These are phyloP conservation scores for Pinna nobilis DNA, from an alignment of 1,140 invertebrate genomes.

Conservation along the genomic window DNA sequence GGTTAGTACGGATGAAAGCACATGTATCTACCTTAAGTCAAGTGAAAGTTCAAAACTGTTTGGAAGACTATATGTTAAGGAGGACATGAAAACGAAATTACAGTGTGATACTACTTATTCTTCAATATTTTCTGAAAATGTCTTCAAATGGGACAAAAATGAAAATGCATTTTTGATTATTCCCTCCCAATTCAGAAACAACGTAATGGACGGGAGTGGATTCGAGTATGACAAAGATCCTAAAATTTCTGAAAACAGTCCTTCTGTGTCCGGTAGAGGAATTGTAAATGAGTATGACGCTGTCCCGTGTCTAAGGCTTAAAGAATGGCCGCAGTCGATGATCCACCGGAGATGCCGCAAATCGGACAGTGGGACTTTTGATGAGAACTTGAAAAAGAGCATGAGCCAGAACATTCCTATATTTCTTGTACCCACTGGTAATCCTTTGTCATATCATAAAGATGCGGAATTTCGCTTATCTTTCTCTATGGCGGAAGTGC, in stretches of 20 bases:
- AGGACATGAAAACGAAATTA: not conserved
- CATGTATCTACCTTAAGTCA: slow-evolving; percentile 16
- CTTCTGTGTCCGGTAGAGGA: slow-evolving; percentile 21
- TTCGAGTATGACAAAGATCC: slow-evolving; percentile 14
- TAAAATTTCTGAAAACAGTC: not conserved
- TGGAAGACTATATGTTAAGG: slow-evolving; percentile 2
- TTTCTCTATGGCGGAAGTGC: slow-evolving; percentile 31
- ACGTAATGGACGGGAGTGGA: slow-evolving; percentile 18
- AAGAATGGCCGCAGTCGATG: slow-evolving; percentile 16
- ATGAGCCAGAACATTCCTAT: not conserved
- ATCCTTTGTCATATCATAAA: slow-evolving; percentile 6
- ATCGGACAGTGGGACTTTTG: not conserved
- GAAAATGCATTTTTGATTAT: slow-evolving; percentile 13
- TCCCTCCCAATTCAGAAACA: slow-evolving; percentile 29
- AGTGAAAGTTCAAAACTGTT: slow-evolving; percentile 5
- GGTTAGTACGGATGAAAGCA: not conserved
- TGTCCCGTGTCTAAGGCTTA: slow-evolving; percentile 29
- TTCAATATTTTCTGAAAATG: slow-evolving; percentile 8
- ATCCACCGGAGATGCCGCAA: not conserved
- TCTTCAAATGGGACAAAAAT: not conserved
- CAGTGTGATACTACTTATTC: not conserved
- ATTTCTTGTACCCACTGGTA: slow-evolving; percentile 33
- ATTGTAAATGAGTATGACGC: slow-evolving; percentile 33
- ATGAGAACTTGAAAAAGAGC: slow-evolving; percentile 4
- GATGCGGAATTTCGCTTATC: slow-evolving; percentile 23